These are phyloP conservation scores for Lycophotia porphyrea DNA, from an alignment of 2,888 invertebrate genomes.

Conservation along the genomic window DNA sequence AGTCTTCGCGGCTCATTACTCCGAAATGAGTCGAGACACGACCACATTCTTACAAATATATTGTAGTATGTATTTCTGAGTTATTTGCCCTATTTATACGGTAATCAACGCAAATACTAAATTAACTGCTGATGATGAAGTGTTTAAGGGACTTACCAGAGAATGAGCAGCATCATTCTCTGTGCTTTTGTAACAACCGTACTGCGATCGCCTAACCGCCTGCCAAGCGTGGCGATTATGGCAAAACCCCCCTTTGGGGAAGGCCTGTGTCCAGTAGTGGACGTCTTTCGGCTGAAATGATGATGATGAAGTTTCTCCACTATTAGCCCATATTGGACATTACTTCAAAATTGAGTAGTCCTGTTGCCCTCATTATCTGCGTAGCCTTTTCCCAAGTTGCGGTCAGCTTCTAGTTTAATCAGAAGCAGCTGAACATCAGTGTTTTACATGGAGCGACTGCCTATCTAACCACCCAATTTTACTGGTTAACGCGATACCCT, in stretches of 20 bases:
- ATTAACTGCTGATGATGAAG: background rate
- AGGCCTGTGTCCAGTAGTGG: too few relatives aligned
- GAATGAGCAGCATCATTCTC: too few relatives aligned
- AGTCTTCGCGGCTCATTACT: constrained; percentile 12
- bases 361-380: background rate
- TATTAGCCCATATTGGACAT: background rate
- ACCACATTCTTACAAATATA: background rate
- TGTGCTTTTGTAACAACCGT: too few relatives aligned
- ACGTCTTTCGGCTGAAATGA: too few relatives aligned
- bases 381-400: background rate
- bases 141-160: too few relatives aligned
- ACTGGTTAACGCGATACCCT: background rate
- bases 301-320: background rate
- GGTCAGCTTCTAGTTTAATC: background rate
- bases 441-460: background rate
- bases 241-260: too few relatives aligned
- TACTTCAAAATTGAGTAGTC: background rate
- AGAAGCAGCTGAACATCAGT: background rate
- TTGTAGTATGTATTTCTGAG: background rate
- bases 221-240: too few relatives aligned
- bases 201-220: too few relatives aligned
- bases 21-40: background rate
- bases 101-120: background rate
- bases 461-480: background rate
- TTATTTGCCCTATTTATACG: background rate